Conservation (phyloP, 2,113 vertebrate genomes). For the Himantopus leucocephalus region DNA sequence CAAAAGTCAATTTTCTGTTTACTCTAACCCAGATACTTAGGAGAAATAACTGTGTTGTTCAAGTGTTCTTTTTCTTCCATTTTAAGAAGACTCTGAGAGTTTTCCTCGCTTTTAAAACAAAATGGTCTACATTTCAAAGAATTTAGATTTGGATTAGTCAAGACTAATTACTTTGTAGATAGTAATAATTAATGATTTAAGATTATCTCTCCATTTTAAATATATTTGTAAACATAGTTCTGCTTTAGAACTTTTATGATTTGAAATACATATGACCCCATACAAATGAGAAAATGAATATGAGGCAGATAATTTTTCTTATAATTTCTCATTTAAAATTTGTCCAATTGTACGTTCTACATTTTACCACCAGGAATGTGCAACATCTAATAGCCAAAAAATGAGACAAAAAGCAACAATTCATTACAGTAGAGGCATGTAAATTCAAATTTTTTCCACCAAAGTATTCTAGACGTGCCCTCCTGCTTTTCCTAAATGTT, state of each 20-base stretch:
- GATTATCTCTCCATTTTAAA: background rate
- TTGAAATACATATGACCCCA: background rate
- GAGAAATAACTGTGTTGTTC: background rate
- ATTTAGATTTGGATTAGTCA: background rate
- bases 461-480: background rate
- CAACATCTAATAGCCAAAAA: background rate
- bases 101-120: background rate
- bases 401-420: background rate
- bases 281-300: background rate
- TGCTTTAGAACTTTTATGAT: background rate
- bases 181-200: background rate
- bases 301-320: background rate
- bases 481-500: background rate
- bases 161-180: background rate
- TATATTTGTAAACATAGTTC: background rate
- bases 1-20: background rate
- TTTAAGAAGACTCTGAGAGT: background rate
- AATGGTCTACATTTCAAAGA: background rate
- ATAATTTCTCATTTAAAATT: background rate
- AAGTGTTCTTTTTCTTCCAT: background rate
- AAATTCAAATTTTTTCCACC: background rate
- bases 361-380: background rate
- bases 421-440: background rate
- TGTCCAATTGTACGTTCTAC: background rate
- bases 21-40: background rate